phyloP scores from a whole-genome alignment of 2,113 vertebrate genomes.

The Lethenteron reissneri region DNA sequence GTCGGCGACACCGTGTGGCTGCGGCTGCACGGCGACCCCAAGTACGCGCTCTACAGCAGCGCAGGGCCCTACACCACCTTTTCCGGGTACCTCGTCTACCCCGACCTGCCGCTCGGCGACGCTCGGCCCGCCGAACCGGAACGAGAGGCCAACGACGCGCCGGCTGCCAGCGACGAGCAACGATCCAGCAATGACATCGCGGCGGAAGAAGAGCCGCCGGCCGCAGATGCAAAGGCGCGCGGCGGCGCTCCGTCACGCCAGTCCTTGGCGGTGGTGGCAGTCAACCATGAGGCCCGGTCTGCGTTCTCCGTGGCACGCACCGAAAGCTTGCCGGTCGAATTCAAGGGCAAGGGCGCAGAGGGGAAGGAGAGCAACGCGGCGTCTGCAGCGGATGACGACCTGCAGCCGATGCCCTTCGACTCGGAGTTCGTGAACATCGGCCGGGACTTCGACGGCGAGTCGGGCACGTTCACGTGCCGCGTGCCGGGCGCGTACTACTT shows the following conservation, averaged over 20 bases:
- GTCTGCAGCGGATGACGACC: conserved; percentile 14
- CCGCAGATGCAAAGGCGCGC: too few relatives aligned
- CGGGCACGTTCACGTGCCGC: conserved; percentile 28
- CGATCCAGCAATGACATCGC: too few relatives aligned
- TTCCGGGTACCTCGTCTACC: conserved; percentile 35
- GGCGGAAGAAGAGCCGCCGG: too few relatives aligned
- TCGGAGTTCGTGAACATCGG: conserved; percentile 39
- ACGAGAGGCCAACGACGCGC: too few relatives aligned
- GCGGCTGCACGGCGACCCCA: conserved; percentile 22
- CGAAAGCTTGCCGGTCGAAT: conserved; percentile 15
- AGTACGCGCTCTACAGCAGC: conserved; percentile 34
- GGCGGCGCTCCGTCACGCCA: too few relatives aligned
- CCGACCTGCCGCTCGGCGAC: conserved; percentile 22
- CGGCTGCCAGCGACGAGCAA: too few relatives aligned
- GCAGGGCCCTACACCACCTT: conserved; percentile 32
- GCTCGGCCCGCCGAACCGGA: conserved; percentile 15
- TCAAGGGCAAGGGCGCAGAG: too few relatives aligned
- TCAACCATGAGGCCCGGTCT: conserved; percentile 17
- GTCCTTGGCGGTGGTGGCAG: too few relatives aligned
- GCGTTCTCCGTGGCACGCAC: conserved; percentile 38
- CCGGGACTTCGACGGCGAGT: conserved; percentile 29
- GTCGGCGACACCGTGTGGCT: conserved; percentile 32
- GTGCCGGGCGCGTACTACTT: conserved; percentile 32
- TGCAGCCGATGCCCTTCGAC: conserved; percentile 27
- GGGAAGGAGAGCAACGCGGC: conserved; percentile 14